Base-by-base conservation (phyloP, 2,888 invertebrate species). In the Drosophila eohydei region DNA sequence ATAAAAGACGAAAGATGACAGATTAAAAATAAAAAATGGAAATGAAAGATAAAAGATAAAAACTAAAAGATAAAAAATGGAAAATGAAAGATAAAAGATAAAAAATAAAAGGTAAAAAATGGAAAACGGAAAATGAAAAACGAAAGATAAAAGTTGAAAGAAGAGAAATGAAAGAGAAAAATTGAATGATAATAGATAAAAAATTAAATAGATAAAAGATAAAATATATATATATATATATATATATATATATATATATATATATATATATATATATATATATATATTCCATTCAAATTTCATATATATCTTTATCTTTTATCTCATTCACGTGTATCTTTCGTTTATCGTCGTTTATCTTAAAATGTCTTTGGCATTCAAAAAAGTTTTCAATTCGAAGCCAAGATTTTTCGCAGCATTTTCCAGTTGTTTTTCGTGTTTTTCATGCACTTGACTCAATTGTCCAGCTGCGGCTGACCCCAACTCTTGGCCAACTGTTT, bases 391-490 rank as follows among this genome's bases (percentile, higher is more conserved):
- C 46, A 28, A 30, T n/a, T 28, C 5, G 8, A 2, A 9, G n/a
- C 48, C n/a, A 9, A 30, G 9, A 5, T 5, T 30, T 48, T 48
- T 11, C 4, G 2, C 4, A 9, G n/a, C 48, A n/a, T 50, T 50
- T 50, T 50, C n/a, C 48, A 48, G 2, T n/a, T n/a, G 0, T 1
- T 48, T 30, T 48, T 48, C 46, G 14, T 5, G 48, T 2, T 48
- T 30, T 32, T 26, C 30, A 16, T 50, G 48, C 48, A 50, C 48
- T 50, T 50, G 48, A 50, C 32, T 32, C 30, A 32, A 16, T 50
- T 50, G 48, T 32, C 48, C 32, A 16, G 48, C 48, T 32, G 48
- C 51, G 52, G 34, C 50, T 43, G 57, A 46, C 21, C 38, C 34
- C 30, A 38, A 14, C 43, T 56, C 32, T 21, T 32, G 43, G 43